Conservation (phyloP, 1,140 invertebrate species). For the Papilio polytes region DNA sequence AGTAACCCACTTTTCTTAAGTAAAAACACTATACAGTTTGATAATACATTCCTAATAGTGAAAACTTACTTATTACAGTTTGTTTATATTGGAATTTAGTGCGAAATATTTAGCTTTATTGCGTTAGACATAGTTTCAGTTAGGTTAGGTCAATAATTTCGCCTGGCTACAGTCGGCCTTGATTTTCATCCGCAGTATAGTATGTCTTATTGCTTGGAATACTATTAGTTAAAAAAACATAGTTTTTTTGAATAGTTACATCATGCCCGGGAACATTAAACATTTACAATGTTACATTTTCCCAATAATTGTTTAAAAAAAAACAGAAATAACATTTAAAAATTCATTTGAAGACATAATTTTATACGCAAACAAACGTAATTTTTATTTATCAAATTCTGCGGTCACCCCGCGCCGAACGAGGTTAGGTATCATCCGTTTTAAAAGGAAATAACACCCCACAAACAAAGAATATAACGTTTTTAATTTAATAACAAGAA, state of each 20-base stretch:
- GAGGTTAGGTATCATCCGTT: not conserved
- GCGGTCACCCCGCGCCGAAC: not conserved
- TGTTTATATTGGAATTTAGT: not conserved
- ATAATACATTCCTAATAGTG: too few species aligned
- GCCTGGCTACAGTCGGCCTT: slow-evolving; percentile 24
- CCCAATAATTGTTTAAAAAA: too few species aligned
- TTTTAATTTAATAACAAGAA: not conserved
- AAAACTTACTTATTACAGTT: not conserved
- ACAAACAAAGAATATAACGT: not conserved
- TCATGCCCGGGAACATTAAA: not conserved
- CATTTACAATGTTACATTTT: too few species aligned
- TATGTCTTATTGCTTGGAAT: not conserved
- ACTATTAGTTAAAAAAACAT: not conserved
- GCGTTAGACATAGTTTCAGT: slow-evolving; percentile 25
- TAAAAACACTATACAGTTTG: not conserved
- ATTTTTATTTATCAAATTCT: not conserved
- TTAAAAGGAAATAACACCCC: not conserved
- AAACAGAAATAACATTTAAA: too few species aligned
- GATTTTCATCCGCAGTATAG: slow-evolving; percentile 21
- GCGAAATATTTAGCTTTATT: slow-evolving; percentile 9
- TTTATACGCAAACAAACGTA: not conserved
- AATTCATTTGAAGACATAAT: not conserved
- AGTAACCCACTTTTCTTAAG: not conserved
- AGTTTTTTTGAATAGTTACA: not conserved
- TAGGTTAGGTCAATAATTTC: slow-evolving; percentile 36